Base-by-base conservation (phyloP, 2,113 vertebrate species). In the Myiagra hebetior region DNA sequence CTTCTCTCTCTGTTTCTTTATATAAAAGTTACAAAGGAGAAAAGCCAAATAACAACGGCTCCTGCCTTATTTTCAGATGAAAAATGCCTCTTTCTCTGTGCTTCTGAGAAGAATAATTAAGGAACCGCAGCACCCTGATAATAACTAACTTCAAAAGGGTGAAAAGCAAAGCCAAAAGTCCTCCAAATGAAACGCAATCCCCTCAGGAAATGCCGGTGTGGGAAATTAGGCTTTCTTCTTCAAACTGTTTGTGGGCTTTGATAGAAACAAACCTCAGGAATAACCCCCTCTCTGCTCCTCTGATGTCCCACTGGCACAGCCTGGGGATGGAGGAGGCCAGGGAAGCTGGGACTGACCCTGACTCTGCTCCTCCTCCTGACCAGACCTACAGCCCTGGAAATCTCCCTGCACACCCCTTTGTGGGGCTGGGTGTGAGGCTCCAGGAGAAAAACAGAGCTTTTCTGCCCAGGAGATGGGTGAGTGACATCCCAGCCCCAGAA, bases 221-320 rank as follows among this genome's bases (percentile, higher is more conserved):
- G 63, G 85, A 76, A 87, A 91, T 57, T 0, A 52, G 59, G 15
- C 80, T 77, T 81, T 59, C 64, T 72, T 15, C 79, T 72, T 17
- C 2, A 37, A 70, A 19, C 30, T 18, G 21, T 28, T 65, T 50
- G 59, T 12, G 65, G 55, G 22, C 57, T 94, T 78, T 55, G 68
- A 55, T 10, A 41, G 65, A 31, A 75, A 37, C 78, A 55, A 80
- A 52, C 28, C 42, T 65, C 50, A 12, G 1, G 3, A n/a, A 2
- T 23, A 13, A 0, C 3, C 13, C 47, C 27, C 37, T 52, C 0
- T 1, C 78, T n/a, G 59, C 53, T 35, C 13, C 39, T 5, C 46
- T 7, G 26, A 0, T 0, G 1, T 44, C 49, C 49, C 87, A 9
- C 15, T 0, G 0, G 50, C 55, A 53, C n/a, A 3, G 0, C 9